Conservation (phyloP, 92 coral and sea anemone species). For the Paragorgia papillata region DNA sequence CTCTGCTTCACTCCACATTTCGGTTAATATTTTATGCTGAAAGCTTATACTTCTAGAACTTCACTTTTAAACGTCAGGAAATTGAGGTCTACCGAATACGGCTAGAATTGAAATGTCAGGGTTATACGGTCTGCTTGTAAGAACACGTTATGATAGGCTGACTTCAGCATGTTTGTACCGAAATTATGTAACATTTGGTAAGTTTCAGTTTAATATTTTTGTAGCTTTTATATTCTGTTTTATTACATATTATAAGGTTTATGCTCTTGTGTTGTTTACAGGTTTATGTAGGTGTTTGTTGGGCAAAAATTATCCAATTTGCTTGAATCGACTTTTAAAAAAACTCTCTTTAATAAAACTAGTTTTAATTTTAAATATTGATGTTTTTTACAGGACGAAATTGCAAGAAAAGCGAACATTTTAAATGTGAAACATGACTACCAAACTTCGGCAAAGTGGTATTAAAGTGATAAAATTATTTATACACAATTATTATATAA, state of each 20-base stretch:
- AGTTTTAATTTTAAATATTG: background rate
- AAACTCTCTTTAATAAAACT: too few relatives aligned
- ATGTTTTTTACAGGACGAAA: background rate
- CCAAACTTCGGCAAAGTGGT: background rate
- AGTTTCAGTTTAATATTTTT: background rate
- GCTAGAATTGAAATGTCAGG: slow-evolving; percentile 5
- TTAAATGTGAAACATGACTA: background rate
- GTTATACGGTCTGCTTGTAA: background rate
- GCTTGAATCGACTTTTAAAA: too few relatives aligned
- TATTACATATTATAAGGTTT: background rate
- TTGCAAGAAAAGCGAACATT: background rate
- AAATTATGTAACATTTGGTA: background rate
- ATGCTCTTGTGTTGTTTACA: too few relatives aligned
- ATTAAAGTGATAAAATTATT: too few relatives aligned
- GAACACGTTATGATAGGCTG: background rate
- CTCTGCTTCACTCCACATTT: too few relatives aligned
- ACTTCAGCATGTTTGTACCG: background rate
- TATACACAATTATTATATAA: too few relatives aligned
- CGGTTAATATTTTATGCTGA: background rate
- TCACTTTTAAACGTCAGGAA: background rate
- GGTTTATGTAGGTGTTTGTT: too few relatives aligned
- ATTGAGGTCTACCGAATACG: background rate
- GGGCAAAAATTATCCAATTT: too few relatives aligned
- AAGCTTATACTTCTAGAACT: background rate
- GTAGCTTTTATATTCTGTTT: background rate